Evolutionary conservation across 92 coral and sea anemone genomes (phyloP).

Genomic region (Heteractis magnifica): DNA sequence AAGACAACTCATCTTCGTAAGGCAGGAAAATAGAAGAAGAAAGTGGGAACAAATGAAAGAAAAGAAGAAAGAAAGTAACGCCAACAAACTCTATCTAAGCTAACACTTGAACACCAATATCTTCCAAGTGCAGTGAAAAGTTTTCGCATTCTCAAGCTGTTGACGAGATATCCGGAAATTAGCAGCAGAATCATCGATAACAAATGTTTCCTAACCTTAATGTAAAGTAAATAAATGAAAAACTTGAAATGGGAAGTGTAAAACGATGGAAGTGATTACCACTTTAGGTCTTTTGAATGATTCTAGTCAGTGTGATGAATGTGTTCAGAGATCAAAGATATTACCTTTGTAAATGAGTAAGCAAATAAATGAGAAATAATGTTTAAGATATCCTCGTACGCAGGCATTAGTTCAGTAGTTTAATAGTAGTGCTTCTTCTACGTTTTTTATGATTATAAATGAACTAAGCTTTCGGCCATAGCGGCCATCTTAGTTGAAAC

Average conservation of each 20-base stretch:
- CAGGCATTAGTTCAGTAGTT: no score
- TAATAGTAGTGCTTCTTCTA: no score
- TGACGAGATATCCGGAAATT: neutral
- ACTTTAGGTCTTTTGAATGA: neutral
- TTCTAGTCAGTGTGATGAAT: neutral
- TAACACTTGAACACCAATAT: neutral
- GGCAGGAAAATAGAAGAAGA: no score
- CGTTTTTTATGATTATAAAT: no score
- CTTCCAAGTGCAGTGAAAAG: neutral
- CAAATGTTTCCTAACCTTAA: neutral
- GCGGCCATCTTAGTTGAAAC: no score
- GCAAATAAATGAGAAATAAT: neutral
- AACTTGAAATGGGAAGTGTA: neutral
- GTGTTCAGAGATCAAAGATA: neutral
- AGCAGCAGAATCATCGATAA: neutral
- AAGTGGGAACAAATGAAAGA: no score
- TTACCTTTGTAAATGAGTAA: neutral
- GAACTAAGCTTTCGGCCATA: no score
- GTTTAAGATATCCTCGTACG: no score
- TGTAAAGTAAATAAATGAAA: slow-evolving; percentile 10
- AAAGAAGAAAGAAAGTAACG: no score
- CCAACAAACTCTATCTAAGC: no score
- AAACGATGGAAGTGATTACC: neutral
- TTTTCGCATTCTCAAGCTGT: neutral
- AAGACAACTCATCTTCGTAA: no score